Evolutionary conservation across 2,797 vertebrate species (phyloP), one percentile per base, ranked within the genome.

Genomic region (Aldrovandia affinis): DNA sequence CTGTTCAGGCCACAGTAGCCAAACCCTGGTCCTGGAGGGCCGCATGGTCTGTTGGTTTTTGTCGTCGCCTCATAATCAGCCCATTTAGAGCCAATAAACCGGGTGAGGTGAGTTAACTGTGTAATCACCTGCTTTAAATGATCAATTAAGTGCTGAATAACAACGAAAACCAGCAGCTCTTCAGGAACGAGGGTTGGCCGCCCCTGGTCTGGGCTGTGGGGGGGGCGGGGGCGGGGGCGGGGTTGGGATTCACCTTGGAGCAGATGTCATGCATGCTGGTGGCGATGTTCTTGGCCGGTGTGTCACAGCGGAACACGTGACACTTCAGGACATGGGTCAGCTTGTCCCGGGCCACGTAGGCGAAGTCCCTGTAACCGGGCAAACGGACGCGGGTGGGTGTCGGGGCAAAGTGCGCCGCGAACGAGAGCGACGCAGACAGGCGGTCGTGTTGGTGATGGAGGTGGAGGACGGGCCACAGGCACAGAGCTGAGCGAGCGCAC

Each of bases 271-370:
- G 97, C 89, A 98, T 94, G 91, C 96, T 96, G 86, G 97, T 98
- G 91, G 97, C 97, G 0, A 99, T 97, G 89, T 96, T 96, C 94
- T 97, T 98, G 89, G 97, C 97, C 0, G 97, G 97, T 0, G 95
- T 93, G 87, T 98, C 96, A 50, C 97, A 98, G 77, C 97, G 96
- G 92, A 99, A 98, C 86, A 99, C 97, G 6, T 99, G 97, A 94
- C 97, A 99, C 94, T 98, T 98, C 85, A 99, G 92, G 87, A 97
- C 95, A 86, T 97, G 96, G 73, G 97, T 97, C 91, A 98, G 90
- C 90, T 96, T 97, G 94, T 99, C 97, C n/a, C 96, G 94, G 54
- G 97, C 97, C 87, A 99, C 97, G 8, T 99, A 99, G 14, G 97
- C 97, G 89, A 99, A 99, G 89, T 99, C 97, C 95, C 97, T 98